Evolutionary conservation across 2,797 vertebrate species (phyloP).

Genomic region (Microcaecilia unicolor): DNA sequence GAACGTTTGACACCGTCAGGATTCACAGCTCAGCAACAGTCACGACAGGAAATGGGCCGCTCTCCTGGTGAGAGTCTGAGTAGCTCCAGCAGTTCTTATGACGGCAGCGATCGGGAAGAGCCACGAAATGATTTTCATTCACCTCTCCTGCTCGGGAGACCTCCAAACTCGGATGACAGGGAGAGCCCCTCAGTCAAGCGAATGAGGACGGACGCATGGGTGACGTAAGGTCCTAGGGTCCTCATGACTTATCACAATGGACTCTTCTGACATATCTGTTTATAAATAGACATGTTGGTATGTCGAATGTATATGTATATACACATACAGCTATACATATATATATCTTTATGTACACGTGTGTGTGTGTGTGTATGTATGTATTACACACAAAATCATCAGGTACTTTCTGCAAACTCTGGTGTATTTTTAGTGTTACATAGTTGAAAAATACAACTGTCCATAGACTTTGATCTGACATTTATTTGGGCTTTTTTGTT

Average conservation of each 20-base stretch:
- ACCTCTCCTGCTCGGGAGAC: conserved; percentile 75
- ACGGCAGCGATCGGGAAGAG: conserved; percentile 93
- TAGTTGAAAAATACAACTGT: conserved; percentile 49
- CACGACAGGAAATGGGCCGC: conserved; percentile 85
- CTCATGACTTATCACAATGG: conserved; percentile 36
- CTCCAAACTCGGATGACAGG: conserved; percentile 71
- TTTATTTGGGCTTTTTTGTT: conserved; percentile 66
- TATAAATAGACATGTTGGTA: conserved; percentile 64
- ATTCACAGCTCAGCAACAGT: conserved; percentile 66
- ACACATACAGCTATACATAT: no score
- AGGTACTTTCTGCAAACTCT: conserved; percentile 83
- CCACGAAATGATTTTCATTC: conserved; percentile 88
- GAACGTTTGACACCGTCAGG: conserved; percentile 84
- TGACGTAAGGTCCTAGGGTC: conserved; percentile 70
- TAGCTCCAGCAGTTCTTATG: conserved; percentile 96
- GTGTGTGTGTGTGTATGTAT: conserved; percentile 3
- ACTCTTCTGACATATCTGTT: conserved; percentile 75
- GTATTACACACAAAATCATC: conserved; percentile 68
- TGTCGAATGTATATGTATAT: conserved; percentile 56
- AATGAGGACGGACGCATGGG: conserved; percentile 96
- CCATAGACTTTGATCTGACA: conserved; percentile 76
- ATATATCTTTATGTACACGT: conserved; percentile 1
- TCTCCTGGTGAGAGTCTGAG: conserved; percentile 95
- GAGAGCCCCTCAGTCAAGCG: conserved; percentile 94
- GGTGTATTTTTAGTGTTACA: conserved; percentile 55